Conservation (phyloP, 1,140 invertebrate species). For the Eufriesea mexicana region DNA sequence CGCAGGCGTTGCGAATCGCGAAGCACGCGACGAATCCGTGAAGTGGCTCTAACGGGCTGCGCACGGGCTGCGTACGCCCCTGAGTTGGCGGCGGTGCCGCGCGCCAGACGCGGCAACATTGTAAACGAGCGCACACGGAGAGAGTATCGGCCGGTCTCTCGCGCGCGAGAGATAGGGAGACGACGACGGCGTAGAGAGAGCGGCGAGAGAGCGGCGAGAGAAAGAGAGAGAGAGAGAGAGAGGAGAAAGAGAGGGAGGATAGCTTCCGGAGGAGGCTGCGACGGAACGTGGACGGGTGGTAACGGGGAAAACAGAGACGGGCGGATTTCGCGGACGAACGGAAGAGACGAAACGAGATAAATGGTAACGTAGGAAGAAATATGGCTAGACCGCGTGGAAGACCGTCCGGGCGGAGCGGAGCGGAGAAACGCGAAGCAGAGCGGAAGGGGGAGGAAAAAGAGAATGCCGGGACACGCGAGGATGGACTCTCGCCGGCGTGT, state of each 20-base stretch:
- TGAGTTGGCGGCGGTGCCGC: constrained; percentile 57
- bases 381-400: constrained; percentile 46
- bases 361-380: constrained; percentile 62
- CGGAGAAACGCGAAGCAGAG: not conserved
- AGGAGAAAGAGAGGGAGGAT: constrained; percentile 12
- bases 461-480: not conserved
- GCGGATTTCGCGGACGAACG: constrained; percentile 22
- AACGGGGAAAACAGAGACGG: constrained; percentile 27
- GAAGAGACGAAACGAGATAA: constrained; percentile 37
- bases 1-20: constrained; percentile 52
- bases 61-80: constrained; percentile 53
- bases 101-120: constrained; percentile 74
- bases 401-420: not conserved
- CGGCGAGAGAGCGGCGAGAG: constrained; percentile 19
- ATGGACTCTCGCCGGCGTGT: not conserved
- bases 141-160: constrained; percentile 43
- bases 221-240: constrained; percentile 20
- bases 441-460: constrained; percentile 17
- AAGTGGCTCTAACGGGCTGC: constrained; percentile 56
- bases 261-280: constrained; percentile 3
- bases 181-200: constrained; percentile 18
- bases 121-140: constrained; percentile 55
- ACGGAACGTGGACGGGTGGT: not conserved
- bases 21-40: constrained; percentile 56
- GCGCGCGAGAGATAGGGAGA: constrained; percentile 55